Evolutionary conservation across 2,797 vertebrate genomes (phyloP).

Genomic region (Tiaroga cobitis): DNA sequence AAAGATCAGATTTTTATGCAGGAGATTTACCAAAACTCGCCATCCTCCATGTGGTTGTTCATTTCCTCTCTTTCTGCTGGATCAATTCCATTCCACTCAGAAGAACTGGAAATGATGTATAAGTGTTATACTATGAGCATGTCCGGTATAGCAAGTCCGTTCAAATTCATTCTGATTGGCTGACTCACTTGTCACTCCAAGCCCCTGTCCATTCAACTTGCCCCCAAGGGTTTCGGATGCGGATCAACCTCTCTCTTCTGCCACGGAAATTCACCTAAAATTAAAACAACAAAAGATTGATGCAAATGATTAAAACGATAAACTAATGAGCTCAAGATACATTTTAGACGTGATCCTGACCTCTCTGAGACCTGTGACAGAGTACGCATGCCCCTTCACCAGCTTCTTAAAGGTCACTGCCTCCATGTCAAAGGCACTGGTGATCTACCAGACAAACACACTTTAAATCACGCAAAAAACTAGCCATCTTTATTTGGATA

Average conservation of each 20-base stretch:
- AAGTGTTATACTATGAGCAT: background rate
- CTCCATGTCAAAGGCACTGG: slow-evolving; percentile 84
- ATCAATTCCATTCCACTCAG: slow-evolving; percentile 84
- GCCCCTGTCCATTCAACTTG: slow-evolving; percentile 93
- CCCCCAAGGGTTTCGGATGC: slow-evolving; percentile 92
- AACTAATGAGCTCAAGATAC: background rate
- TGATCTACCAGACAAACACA: slow-evolving; percentile 76
- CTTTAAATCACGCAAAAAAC: background rate
- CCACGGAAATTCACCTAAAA: slow-evolving; percentile 80
- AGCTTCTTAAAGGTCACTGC: slow-evolving; percentile 89
- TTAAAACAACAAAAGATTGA: background rate
- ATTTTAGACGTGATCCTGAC: slow-evolving; percentile 69
- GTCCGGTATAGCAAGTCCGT: background rate
- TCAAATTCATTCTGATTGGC: slow-evolving; percentile 3
- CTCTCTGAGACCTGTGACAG: slow-evolving; percentile 83
- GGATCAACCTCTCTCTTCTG: slow-evolving; percentile 80
- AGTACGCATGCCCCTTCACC: slow-evolving; percentile 93
- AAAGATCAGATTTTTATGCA: background rate
- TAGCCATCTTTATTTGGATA: background rate
- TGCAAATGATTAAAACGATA: background rate
- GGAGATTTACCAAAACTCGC: slow-evolving; percentile 88
- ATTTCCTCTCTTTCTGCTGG: slow-evolving; percentile 77
- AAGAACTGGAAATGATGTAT: slow-evolving; percentile 74
- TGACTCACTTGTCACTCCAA: slow-evolving; percentile 89
- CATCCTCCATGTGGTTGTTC: slow-evolving; percentile 87